A percentile compares a stretch with the other conserved stretches of the same genome.
phyloP scores from a whole-genome alignment of 2,113 vertebrate genomes.

The Galeopterus variegatus region DNA sequence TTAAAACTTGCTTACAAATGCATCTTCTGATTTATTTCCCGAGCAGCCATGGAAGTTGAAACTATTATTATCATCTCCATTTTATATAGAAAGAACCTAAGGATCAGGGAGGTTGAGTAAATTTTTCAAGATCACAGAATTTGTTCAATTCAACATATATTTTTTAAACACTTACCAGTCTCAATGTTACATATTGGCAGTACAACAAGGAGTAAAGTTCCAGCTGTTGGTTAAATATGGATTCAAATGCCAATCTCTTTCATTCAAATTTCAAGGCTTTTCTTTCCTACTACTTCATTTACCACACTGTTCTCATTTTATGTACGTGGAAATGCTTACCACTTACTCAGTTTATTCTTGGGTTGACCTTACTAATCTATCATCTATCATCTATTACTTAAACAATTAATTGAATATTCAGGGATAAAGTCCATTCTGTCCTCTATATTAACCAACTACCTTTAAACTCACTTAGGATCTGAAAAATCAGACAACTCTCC shows the following conservation, averaged over 20 bases:
- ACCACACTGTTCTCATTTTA: neutral
- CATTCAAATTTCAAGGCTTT: neutral
- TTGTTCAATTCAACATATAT: slow-evolving; percentile 11
- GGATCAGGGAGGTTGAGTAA: neutral
- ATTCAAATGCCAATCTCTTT: neutral
- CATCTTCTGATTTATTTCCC: slow-evolving; percentile 44
- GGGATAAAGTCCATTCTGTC: neutral
- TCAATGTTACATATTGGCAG: neutral
- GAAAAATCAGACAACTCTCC: neutral
- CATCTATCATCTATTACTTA: neutral
- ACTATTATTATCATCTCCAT: neutral
- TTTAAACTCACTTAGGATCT: neutral
- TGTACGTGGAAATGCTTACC: neutral
- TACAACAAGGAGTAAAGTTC: neutral
- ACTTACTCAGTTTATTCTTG: neutral
- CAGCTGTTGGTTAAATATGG: neutral
- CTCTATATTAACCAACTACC: neutral
- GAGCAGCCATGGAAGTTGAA: slow-evolving; percentile 4
- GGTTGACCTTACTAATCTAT: neutral
- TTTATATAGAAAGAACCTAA: slow-evolving; percentile 50
- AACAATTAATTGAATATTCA: neutral
- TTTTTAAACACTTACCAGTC: neutral
- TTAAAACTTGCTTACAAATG: slow-evolving; percentile 52
- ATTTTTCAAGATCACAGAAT: neutral
- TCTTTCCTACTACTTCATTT: neutral